Conservation (phyloP, 1,140 invertebrate genomes). For the Leptopilina clavipes region DNA sequence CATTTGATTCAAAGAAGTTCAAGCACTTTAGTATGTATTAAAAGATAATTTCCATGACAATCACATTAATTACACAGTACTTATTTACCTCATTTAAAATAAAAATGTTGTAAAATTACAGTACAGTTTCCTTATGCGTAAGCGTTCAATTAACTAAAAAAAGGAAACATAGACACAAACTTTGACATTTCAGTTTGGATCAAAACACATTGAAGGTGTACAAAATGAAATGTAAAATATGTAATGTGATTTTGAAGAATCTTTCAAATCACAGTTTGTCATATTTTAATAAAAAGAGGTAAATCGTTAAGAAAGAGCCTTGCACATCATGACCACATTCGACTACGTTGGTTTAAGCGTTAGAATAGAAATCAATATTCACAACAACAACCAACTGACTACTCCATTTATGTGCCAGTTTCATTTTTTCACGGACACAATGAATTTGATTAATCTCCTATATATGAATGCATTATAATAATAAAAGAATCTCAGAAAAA, state of each 20-base stretch:
- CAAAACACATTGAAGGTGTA: not conserved
- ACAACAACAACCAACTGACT: slow-evolving; percentile 56
- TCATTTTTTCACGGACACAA: slow-evolving; percentile 32
- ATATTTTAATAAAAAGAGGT: not conserved
- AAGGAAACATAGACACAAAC: not conserved
- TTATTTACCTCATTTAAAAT: not conserved
- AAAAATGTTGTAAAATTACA: not conserved
- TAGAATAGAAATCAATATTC: slow-evolving; percentile 63
- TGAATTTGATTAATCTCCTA: slow-evolving; percentile 28
- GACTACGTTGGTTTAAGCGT: slow-evolving; percentile 46
- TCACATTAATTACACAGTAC: not conserved
- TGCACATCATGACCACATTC: slow-evolving; percentile 32
- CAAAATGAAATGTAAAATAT: not conserved
- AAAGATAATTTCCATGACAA: slow-evolving; percentile 8
- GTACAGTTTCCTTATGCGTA: not conserved
- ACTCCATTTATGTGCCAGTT: slow-evolving; percentile 44
- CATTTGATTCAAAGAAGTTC: not conserved
- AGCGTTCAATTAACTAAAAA: not conserved
- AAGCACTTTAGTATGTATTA: not conserved
- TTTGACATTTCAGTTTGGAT: not conserved
- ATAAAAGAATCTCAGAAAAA: slow-evolving; percentile 32
- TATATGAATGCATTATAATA: slow-evolving; percentile 9
- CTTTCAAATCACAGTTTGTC: not conserved
- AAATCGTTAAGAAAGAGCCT: slow-evolving; percentile 20
- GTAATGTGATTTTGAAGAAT: not conserved